A percentile compares a stretch with the other conserved stretches of the same genome.
Evolutionary conservation across 2,888 invertebrate genomes (phyloP).

Genomic region (Congeria kusceri): DNA sequence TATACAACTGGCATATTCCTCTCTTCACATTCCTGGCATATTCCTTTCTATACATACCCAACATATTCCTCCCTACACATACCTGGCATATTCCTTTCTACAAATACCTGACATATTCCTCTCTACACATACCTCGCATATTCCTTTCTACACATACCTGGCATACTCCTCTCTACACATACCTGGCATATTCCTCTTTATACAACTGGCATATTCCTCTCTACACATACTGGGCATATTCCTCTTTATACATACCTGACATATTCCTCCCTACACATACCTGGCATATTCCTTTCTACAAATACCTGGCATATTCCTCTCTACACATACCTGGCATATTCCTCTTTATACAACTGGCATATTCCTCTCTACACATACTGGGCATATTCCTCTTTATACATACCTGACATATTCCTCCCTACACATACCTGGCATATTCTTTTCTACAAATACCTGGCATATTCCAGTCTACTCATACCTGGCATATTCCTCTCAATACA

Average conservation of each 20-base stretch:
- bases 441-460: too few species aligned
- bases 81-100: too few species aligned
- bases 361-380: slow-evolving; percentile 84
- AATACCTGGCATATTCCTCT: not conserved
- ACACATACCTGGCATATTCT: too few species aligned
- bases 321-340: too few species aligned
- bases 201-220: too few species aligned
- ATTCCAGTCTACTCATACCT: not conserved
- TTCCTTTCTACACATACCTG: slow-evolving; percentile 68
- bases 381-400: slow-evolving; percentile 92
- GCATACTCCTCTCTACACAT: slow-evolving; percentile 84
- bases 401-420: slow-evolving; percentile 89
- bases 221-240: too few species aligned
- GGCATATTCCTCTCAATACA: not conserved
- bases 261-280: too few species aligned
- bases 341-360: slow-evolving; percentile 76
- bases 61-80: slow-evolving; percentile 88
- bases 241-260: too few species aligned
- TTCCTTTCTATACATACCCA: slow-evolving; percentile 94
- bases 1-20: slow-evolving; percentile 83
- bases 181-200: too few species aligned
- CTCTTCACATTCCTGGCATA: slow-evolving; percentile 84
- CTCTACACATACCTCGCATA: not conserved
- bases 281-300: too few species aligned
- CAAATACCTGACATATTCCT: too few species aligned